Base-by-base conservation (phyloP, 1,140 invertebrate species). In the Andricus grossulariae region DNA sequence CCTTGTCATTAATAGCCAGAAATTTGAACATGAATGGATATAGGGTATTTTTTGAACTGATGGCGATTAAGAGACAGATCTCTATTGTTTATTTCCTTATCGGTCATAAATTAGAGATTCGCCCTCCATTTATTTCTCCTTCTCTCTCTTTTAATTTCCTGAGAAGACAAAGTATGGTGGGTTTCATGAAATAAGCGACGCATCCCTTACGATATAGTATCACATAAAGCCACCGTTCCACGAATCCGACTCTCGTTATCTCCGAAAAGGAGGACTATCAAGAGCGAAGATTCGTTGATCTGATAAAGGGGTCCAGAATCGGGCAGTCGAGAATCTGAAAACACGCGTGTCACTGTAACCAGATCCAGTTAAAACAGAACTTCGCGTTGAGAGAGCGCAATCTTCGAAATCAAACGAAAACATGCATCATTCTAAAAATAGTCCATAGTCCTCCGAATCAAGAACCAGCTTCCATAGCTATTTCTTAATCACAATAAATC, bases 391-490 rank as follows among this genome's bases (percentile, higher is more conserved):
- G 75, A 75, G 60, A 71, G 55, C 57, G 52, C 72, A 76, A 77
- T 79, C 73, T 81, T 75, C 50, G 71, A 55, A 80, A 84, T 77
- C 75, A 80, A 73, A 75, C 73, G 73, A 73, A 83, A 45, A 51
- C 71, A 74, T 72, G 72, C 72, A 73, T 78, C 57, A 73, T 78
- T 76, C 78, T 80, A 80, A 82, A 80, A 82, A 82, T 80, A 82
- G 60, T 66, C 54, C 19, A 45, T 45, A 45, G 39, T 45, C 7
- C 39, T 45, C 39, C 39, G 39, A 45, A 45, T 45, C 7, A 45
- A 45, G 39, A 45, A 45, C 7, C 10, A 45, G 0, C 7, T 45
- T 11, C 39, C 39, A 1, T 10, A 11, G 39, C 1, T 7, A 45
- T 45, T 45, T 45, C 10, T 45, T 1, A 45, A 45, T 45, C 39